Base-by-base conservation (phyloP, 1,140 invertebrate species). In the Drosophila obscura region DNA sequence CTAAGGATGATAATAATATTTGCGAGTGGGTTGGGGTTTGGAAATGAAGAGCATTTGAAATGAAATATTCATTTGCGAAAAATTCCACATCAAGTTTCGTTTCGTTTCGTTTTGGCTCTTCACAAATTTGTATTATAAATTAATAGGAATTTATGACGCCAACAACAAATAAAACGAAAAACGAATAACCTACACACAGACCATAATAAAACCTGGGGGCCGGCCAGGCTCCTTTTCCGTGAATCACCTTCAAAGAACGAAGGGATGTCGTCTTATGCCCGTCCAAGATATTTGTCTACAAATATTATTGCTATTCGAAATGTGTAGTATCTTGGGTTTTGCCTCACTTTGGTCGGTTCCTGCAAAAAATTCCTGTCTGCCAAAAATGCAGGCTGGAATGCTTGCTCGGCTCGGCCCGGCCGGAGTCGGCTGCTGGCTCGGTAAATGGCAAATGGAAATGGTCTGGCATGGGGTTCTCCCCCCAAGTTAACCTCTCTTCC, bases 291-390 rank as follows among this genome's bases (percentile, higher is more conserved):
- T 83, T 88, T 88, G 59, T 72, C 72, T 66, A 73, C 71, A 81
- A 88, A 88, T 88, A 88, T 88, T 88, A 88, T 88, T 88, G 83
- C 83, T 83, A 83, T 88, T 88, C 79, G 73, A 88, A 85, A 80
- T 67, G 81, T 88, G 83, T 76, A 69, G 71, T 88, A 64, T 44
- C 26, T 67, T 49, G 60, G 24, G 51, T 55, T 24, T 31, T 51
- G 43, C 4, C 8, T 50, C 46, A 16, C 53, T 48, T 35, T 16
- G 19, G 57, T 50, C 3, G 39, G 24, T 44, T 13, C 35, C 11
- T 13, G 11, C 35, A 53, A 61, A 57, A 79, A 84, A 84, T 84
- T 84, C 81, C 58, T 73, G 43, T 41, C 60, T 74, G 57, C 44
- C 43, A 73, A 74, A 63, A 77, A 77, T 77, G 79, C 79, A 66